Base-by-base conservation (phyloP, 2,113 vertebrate genomes). In the Hymenochirus boettgeri region DNA sequence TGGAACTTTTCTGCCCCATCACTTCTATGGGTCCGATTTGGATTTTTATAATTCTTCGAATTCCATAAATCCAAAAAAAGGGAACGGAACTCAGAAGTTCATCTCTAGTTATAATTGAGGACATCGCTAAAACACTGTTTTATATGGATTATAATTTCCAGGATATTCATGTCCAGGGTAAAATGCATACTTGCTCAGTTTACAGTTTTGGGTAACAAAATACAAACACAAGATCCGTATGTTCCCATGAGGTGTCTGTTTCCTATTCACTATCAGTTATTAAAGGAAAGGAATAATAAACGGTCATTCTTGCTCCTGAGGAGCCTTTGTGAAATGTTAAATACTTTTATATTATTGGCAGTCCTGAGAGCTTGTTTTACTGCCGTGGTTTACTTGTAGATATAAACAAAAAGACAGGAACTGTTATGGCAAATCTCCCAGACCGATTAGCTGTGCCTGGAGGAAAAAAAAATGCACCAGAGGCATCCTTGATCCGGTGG, bases 381-480 rank as follows among this genome's bases (percentile, higher is more conserved):
- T 46, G 22, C 71, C 72, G 35, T 12, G 63, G 59, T 18, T 67
- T 52, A 27, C 71, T 18, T 22, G 1, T 3, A 59, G 74, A 75
- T 33, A 12, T 71, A 71, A 79, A 77, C 79, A n/a, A 0, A 3
- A 39, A 66, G 53, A 60, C 65, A 73, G 76, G 51, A 80, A 76
- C 72, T 69, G 27, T 70, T 59, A 70, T 76, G 80, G 80, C 80
- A 58, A 72, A 19, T 61, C 74, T 81, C 81, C 77, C 65, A 65
- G 79, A 75, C 73, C 71, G 78, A 79, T 83, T 81, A 83, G 77
- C 71, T 9, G 19, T 2, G 72, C 75, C 77, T 77, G 61, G 70
- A 48, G n/a, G n/a, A n/a, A n/a, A n/a, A 62, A 62, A 11, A 79
- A 72, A 70, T 48, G 47, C 11, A 74, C 75, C 72, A 64, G 33